phyloP scores from a whole-genome alignment of 2,113 vertebrate species.

The Bombycilla garrulus region DNA sequence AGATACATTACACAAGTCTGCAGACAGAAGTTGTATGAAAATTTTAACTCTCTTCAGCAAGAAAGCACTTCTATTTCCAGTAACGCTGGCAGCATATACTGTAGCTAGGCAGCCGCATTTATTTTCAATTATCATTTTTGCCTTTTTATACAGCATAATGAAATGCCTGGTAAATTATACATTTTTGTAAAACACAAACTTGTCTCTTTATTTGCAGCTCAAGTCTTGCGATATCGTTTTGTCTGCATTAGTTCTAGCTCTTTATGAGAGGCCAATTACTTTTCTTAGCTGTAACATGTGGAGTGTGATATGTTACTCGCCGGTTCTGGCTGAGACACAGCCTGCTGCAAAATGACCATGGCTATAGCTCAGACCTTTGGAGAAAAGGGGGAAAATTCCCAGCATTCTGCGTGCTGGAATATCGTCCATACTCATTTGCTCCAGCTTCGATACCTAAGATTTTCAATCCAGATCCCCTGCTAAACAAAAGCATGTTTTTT shows the following conservation, averaged over 20 bases:
- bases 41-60: slow-evolving; percentile 56
- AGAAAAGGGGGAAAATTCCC: neutral
- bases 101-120: slow-evolving; percentile 61
- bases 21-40: slow-evolving; percentile 51
- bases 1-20: slow-evolving; percentile 46
- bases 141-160: slow-evolving; percentile 63
- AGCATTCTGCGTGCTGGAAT: neutral
- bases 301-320: neutral
- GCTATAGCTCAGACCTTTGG: neutral
- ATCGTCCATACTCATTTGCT: neutral
- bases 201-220: slow-evolving; percentile 60
- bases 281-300: neutral
- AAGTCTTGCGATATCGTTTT: slow-evolving; percentile 37
- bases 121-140: slow-evolving; percentile 67
- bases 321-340: neutral
- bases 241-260: slow-evolving; percentile 55
- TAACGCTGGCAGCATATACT: slow-evolving; percentile 46
- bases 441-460: neutral
- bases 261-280: slow-evolving; percentile 22
- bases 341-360: neutral
- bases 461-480: neutral
- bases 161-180: slow-evolving; percentile 65
- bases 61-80: slow-evolving; percentile 56
- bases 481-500: slow-evolving; percentile 66
- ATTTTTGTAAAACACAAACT: slow-evolving; percentile 62